These are phyloP conservation scores for Lucilia sericata DNA, from an alignment of 1,140 invertebrate genomes.

Conservation along the genomic window DNA sequence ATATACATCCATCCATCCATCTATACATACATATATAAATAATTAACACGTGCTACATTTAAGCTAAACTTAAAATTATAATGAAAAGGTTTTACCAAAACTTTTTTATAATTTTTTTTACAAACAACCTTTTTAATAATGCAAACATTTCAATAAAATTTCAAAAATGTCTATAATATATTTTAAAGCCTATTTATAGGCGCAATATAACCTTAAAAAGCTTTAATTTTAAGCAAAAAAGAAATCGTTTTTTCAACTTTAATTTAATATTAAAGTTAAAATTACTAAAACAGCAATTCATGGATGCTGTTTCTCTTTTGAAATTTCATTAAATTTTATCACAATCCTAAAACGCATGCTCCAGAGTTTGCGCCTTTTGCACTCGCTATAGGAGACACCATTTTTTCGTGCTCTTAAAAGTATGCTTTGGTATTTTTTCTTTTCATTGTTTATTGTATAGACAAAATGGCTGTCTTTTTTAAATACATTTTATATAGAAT, in stretches of 20 bases:
- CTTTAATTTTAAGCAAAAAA: neutral
- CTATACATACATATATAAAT: neutral
- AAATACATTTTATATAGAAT: neutral
- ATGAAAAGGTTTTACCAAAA: neutral
- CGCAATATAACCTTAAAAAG: neutral
- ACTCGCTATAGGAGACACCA: neutral
- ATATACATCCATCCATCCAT: neutral
- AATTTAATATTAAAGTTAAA: neutral
- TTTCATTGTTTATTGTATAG: neutral
- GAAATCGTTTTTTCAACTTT: neutral
- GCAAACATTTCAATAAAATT: neutral
- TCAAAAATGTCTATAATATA: neutral
- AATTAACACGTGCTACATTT: conserved; percentile 22
- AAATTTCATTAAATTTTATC: neutral
- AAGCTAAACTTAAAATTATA: neutral
- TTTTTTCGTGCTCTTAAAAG: neutral
- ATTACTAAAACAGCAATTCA: neutral
- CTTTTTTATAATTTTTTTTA: too few species aligned
- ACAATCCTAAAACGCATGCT: neutral
- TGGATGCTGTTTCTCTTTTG: conserved; percentile 2
- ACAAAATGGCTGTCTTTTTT: conserved; percentile 26
- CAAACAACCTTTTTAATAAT: neutral
- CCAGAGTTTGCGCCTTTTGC: neutral
- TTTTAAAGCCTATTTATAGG: neutral
- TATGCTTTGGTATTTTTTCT: neutral